phyloP scores from a whole-genome alignment of 2,888 invertebrate genomes.

The Agrochola litura region DNA sequence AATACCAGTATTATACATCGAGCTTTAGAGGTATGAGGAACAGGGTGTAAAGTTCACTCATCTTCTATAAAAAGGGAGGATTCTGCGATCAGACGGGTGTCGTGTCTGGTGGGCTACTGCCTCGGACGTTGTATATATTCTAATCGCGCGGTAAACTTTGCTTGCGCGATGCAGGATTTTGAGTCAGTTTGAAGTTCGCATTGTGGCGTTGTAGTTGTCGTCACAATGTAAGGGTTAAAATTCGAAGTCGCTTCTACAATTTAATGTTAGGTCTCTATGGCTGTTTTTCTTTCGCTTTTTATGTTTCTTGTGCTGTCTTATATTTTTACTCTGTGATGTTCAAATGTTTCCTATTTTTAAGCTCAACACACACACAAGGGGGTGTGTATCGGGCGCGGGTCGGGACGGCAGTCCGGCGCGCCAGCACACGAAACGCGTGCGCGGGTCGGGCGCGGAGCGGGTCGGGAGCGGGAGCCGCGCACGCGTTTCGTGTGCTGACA shows the following conservation, averaged over 20 bases:
- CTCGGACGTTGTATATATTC: too few relatives aligned
- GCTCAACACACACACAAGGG: too few relatives aligned
- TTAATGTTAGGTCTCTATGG: neutral
- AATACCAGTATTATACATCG: neutral
- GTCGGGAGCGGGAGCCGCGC: too few relatives aligned
- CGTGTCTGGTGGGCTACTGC: neutral
- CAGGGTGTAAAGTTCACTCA: neutral
- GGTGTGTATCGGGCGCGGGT: too few relatives aligned
- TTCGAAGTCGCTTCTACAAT: neutral
- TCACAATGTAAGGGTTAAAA: neutral
- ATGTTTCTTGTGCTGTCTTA: conserved; percentile 23
- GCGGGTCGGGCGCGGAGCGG: too few relatives aligned
- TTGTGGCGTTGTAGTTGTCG: neutral
- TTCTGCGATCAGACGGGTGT: neutral
- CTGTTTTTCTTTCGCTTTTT: conserved; percentile 11
- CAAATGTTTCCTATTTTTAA: neutral
- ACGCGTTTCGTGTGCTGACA: too few relatives aligned
- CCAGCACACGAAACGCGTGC: too few relatives aligned
- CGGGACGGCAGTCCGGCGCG: too few relatives aligned
- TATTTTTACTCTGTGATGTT: conserved; percentile 5
- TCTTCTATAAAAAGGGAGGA: neutral
- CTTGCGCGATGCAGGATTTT: conserved; percentile 5
- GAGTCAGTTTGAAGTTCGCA: neutral
- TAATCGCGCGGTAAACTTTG: neutral
- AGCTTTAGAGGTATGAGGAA: neutral